Evolutionary conservation across 2,113 vertebrate species (phyloP).

Genomic region (Eublepharis macularius): DNA sequence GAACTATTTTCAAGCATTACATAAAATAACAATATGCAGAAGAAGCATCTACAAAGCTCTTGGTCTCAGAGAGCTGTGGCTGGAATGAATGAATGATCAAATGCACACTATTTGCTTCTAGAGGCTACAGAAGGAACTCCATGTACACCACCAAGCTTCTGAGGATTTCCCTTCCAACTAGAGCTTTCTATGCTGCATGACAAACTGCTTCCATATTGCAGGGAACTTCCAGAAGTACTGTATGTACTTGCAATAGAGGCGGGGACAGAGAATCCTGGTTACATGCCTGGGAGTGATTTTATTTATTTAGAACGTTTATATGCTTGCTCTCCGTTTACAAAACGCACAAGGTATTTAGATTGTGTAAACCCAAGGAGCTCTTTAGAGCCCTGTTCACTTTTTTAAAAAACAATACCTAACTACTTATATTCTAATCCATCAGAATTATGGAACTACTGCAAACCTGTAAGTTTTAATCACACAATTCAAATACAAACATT

Average conservation of each 20-base stretch:
- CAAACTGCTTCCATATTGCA: background rate
- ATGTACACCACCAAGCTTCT: background rate
- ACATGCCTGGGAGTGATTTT: background rate
- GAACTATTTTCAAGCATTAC: background rate
- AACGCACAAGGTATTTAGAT: no score
- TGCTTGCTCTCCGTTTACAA: no score
- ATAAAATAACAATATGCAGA: background rate
- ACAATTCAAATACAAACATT: background rate
- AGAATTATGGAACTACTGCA: background rate
- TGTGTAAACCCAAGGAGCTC: no score
- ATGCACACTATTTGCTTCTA: background rate
- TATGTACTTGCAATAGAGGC: background rate
- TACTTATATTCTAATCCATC: background rate
- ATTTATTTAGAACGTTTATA: no score
- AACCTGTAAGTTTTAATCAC: background rate
- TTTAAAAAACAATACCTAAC: background rate
- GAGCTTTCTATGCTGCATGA: background rate
- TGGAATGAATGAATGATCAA: background rate
- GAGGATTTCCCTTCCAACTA: background rate
- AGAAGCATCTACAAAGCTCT: background rate
- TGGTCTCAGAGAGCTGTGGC: background rate
- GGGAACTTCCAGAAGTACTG: background rate
- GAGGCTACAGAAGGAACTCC: background rate
- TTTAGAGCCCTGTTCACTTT: background rate
- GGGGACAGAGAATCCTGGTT: background rate